Percentiles rank a stretch among this genome's conserved stretches.
Evolutionary conservation across 2,113 vertebrate genomes (phyloP).

Genomic region (Stomatorhinus ivindoensis): DNA sequence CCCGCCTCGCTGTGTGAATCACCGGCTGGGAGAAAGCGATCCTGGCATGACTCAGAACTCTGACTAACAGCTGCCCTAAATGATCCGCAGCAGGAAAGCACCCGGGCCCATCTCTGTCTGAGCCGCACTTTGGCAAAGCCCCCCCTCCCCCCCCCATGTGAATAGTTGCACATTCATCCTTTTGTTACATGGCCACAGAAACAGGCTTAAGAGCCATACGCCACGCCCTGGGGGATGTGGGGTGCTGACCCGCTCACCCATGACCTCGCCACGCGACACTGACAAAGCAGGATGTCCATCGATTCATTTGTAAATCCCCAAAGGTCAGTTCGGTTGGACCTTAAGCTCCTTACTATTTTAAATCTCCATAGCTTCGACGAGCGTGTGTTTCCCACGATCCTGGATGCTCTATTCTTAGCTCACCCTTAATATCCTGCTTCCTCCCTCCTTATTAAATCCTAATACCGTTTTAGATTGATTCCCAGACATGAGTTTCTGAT

Average conservation of each 20-base stretch:
- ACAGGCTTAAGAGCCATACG: background rate
- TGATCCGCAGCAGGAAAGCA: background rate
- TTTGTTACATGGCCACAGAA: background rate
- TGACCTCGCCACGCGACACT: slow-evolving; percentile 10
- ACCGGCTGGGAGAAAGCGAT: background rate
- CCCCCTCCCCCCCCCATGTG: background rate
- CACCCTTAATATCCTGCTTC: background rate
- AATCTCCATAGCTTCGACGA: background rate
- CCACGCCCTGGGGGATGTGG: background rate
- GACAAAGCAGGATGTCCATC: background rate
- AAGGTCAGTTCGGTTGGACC: background rate
- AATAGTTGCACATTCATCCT: background rate
- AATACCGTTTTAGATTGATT: background rate
- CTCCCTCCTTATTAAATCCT: background rate
- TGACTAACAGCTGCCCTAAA: background rate
- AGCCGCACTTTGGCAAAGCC: background rate
- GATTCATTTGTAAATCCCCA: background rate
- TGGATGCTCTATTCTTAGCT: background rate
- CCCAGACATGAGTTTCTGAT: background rate
- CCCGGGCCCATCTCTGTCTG: background rate
- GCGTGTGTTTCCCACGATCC: background rate
- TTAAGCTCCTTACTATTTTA: background rate
- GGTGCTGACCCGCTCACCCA: background rate
- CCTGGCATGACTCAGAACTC: background rate
- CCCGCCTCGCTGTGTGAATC: background rate